A percentile compares a stretch with the other conserved stretches of the same genome.
Evolutionary conservation across 1,140 invertebrate species (phyloP).

Genomic region (Drosophila biarmipes): DNA sequence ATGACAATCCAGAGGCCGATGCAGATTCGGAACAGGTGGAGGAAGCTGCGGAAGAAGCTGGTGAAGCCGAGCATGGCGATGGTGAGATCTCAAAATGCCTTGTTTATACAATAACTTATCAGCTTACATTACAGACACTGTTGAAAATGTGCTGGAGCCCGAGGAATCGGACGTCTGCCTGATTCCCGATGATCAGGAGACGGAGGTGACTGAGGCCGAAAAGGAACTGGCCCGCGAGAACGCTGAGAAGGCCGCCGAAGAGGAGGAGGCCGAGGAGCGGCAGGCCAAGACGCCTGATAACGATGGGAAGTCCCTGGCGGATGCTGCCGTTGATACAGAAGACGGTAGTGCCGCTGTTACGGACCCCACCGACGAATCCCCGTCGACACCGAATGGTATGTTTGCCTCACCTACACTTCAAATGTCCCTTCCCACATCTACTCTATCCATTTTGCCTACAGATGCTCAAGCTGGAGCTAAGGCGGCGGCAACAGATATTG

Average conservation of each 20-base stretch:
- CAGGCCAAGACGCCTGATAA: constrained; percentile 44
- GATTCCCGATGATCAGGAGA: constrained; percentile 85
- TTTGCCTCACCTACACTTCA: background rate
- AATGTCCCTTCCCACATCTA: constrained; percentile 13
- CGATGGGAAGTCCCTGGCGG: constrained; percentile 7
- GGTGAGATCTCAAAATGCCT: constrained; percentile 19
- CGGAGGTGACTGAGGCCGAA: constrained; percentile 87
- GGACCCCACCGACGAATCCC: constrained; percentile 16
- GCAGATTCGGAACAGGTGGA: constrained; percentile 47
- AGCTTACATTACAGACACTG: constrained; percentile 48
- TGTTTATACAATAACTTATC: background rate
- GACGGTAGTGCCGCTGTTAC: constrained; percentile 1
- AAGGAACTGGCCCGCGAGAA: constrained; percentile 87
- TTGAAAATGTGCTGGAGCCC: constrained; percentile 78
- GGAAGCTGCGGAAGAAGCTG: constrained; percentile 43
- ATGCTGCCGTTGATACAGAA: constrained; percentile 25
- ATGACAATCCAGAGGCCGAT: constrained; percentile 44
- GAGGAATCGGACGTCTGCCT: constrained; percentile 82
- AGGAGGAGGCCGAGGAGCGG: constrained; percentile 60
- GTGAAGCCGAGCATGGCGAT: constrained; percentile 69
- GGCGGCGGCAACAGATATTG: constrained; percentile 41
- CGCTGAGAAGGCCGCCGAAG: constrained; percentile 83
- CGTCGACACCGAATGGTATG: constrained; percentile 49
- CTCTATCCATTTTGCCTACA: constrained; percentile 47
- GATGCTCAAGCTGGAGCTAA: constrained; percentile 68